These are phyloP conservation scores for Drosophila diplacantha DNA, from an alignment of 2,888 invertebrate species.

Conservation along the genomic window DNA sequence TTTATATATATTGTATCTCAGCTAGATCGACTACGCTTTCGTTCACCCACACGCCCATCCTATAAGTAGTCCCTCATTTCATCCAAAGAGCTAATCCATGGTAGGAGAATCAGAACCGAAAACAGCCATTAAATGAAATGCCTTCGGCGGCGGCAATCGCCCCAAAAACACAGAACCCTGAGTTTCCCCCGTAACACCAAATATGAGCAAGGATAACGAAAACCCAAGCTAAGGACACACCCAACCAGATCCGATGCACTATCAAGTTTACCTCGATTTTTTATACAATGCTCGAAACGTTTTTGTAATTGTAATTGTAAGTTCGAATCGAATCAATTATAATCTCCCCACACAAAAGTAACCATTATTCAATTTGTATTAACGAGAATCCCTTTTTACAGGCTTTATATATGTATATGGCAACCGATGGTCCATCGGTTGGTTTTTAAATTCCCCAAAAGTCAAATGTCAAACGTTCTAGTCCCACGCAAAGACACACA, in stretches of 20 bases:
- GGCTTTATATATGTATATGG: slow-evolving; percentile 53
- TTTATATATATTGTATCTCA: slow-evolving; percentile 12
- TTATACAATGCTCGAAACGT: slow-evolving; percentile 62
- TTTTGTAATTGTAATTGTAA: slow-evolving; percentile 61
- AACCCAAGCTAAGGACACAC: slow-evolving; percentile 8
- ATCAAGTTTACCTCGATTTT: slow-evolving; percentile 73
- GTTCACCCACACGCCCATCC: slow-evolving; percentile 17
- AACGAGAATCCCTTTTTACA: slow-evolving; percentile 59
- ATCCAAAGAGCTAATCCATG: slow-evolving; percentile 2
- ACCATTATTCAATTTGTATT: slow-evolving; percentile 49
- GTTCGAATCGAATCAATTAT: slow-evolving; percentile 38
- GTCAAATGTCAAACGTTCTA: slow-evolving; percentile 50
- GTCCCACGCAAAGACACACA: slow-evolving; percentile 22
- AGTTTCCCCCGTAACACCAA: slow-evolving; percentile 47
- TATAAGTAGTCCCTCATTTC: slow-evolving; percentile 31
- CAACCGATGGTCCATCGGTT: slow-evolving; percentile 47
- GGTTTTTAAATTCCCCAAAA: slow-evolving; percentile 60
- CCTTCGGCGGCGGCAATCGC: slow-evolving; percentile 45
- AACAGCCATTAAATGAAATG: slow-evolving; percentile 39
- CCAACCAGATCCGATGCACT: slow-evolving; percentile 65
- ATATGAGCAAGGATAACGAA: slow-evolving; percentile 23
- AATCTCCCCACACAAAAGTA: slow-evolving; percentile 15
- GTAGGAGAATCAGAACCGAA: slow-evolving; percentile 22
- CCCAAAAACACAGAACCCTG: slow-evolving; percentile 28
- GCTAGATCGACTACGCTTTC: slow-evolving; percentile 21